These are phyloP conservation scores for Fundulus diaphanus DNA, from an alignment of 2,797 vertebrate genomes.

Conservation along the genomic window DNA sequence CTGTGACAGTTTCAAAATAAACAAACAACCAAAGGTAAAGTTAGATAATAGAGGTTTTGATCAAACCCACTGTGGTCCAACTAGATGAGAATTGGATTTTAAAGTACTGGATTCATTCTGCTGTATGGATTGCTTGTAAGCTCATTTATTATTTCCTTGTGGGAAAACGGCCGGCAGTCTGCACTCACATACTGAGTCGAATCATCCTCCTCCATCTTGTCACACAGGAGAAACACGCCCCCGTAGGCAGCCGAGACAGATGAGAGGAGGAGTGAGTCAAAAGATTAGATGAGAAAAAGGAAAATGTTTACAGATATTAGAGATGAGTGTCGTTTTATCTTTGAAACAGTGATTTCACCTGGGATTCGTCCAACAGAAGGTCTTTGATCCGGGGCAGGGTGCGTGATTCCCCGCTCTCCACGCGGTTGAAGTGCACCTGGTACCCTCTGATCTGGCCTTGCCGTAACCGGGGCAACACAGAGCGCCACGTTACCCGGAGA, in stretches of 20 bases:
- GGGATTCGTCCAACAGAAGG: constrained; percentile 91
- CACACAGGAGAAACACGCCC: constrained; percentile 77
- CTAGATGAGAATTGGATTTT: constrained; percentile 25
- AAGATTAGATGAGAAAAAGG: constrained; percentile 43
- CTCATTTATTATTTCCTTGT: constrained; percentile 40
- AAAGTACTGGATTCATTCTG: constrained; percentile 19
- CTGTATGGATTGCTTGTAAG: constrained; percentile 38
- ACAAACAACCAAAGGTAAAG: neutral
- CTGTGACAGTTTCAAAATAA: neutral
- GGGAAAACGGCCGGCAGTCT: constrained; percentile 36
- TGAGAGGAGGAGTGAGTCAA: constrained; percentile 64
- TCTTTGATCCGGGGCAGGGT: constrained; percentile 91
- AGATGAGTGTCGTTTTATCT: constrained; percentile 32
- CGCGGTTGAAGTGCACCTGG: constrained; percentile 91
- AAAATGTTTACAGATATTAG: constrained; percentile 48
- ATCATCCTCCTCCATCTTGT: constrained; percentile 89
- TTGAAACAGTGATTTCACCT: constrained; percentile 81
- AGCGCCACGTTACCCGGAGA: constrained; percentile 89
- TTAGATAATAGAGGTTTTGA: constrained; percentile 15
- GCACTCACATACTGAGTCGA: constrained; percentile 95
- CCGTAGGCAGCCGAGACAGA: constrained; percentile 66
- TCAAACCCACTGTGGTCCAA: constrained; percentile 31
- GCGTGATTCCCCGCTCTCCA: constrained; percentile 88
- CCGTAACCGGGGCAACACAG: constrained; percentile 87
- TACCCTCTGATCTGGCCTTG: constrained; percentile 95